These are phyloP conservation scores for Leptinotarsa tumamoca DNA, from an alignment of 2,888 invertebrate genomes.

Conservation along the genomic window DNA sequence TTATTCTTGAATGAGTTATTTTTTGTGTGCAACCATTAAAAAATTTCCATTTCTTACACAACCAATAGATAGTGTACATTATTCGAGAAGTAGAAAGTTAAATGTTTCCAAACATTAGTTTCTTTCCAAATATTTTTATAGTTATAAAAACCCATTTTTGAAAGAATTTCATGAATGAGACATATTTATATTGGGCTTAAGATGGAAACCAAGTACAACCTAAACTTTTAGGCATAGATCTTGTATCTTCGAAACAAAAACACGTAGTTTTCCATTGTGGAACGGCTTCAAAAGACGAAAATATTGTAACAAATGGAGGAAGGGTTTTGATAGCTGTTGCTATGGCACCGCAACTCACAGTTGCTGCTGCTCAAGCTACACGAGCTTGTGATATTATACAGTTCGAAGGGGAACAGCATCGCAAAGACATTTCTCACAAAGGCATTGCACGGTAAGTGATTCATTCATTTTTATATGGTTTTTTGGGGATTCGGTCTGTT, in stretches of 20 bases:
- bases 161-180: not conserved
- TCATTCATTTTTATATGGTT: not conserved
- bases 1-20: too few relatives aligned
- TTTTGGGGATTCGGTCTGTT: not conserved
- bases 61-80: too few relatives aligned
- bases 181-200: not conserved
- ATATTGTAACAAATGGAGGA: constrained; percentile 84
- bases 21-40: too few relatives aligned
- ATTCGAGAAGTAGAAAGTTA: too few relatives aligned
- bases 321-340: constrained; percentile 88
- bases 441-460: constrained; percentile 81
- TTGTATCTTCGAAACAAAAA: constrained; percentile 68
- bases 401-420: constrained; percentile 88
- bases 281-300: constrained; percentile 71
- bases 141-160: not conserved
- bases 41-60: too few relatives aligned
- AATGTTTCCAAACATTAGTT: too few relatives aligned
- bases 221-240: constrained; percentile 70
- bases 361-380: constrained; percentile 81
- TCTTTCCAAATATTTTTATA: too few relatives aligned
- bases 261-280: constrained; percentile 88
- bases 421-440: constrained; percentile 91
- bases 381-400: constrained; percentile 78
- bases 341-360: constrained; percentile 75
- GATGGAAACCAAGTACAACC: too few relatives aligned